Percentiles rank a stretch among this genome's conserved stretches.
Conservation (phyloP, 2,113 vertebrate genomes). For the Petrocephalus microphthalmus region DNA sequence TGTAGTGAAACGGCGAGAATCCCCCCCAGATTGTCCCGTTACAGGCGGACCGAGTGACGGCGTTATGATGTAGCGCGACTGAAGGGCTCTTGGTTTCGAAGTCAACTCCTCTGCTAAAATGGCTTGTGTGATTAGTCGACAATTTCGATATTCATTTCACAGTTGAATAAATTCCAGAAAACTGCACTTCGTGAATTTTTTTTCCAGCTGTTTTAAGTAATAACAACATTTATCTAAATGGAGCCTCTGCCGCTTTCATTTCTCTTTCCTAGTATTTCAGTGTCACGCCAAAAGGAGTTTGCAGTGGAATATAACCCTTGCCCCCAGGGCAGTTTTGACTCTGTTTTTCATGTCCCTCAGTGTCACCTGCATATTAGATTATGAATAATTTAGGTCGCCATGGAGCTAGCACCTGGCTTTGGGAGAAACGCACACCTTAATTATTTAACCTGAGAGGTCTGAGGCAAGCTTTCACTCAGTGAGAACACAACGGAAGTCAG, state of each 20-base stretch:
- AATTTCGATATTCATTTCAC: neutral
- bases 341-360: conserved; percentile 70
- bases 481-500: conserved; percentile 47
- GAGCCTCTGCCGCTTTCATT: neutral
- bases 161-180: neutral
- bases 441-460: conserved; percentile 72
- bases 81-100: neutral
- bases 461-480: conserved; percentile 60
- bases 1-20: neutral
- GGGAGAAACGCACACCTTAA: conserved; percentile 66
- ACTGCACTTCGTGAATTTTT: neutral
- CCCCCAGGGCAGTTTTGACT: conserved; percentile 56
- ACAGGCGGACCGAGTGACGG: neutral
- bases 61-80: neutral
- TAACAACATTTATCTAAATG: neutral
- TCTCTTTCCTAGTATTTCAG: neutral
- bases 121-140: neutral
- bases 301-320: conserved; percentile 10
- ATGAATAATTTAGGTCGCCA: conserved; percentile 79
- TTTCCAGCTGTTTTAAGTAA: neutral
- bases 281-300: conserved; percentile 1
- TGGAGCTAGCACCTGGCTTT: conserved; percentile 70
- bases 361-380: conserved; percentile 67
- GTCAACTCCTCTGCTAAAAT: neutral
- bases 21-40: neutral